Percentiles rank a stretch among this genome's conserved stretches.
Evolutionary conservation across 2,888 invertebrate species (phyloP).

Genomic region (Tetramorium bicarinatum): DNA sequence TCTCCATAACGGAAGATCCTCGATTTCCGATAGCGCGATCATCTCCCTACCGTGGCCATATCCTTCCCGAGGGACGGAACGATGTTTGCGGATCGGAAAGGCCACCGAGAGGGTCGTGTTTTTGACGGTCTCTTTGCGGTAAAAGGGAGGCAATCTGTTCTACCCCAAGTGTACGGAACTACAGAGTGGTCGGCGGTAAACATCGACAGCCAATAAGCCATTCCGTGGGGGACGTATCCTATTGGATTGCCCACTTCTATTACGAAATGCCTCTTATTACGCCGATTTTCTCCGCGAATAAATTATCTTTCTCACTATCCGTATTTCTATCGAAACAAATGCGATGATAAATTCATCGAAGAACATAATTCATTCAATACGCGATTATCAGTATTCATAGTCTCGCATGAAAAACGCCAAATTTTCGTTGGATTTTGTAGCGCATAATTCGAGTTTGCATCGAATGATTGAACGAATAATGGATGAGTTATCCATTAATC

Average conservation of each 20-base stretch:
- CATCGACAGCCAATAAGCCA: conserved; percentile 79
- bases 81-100: conserved; percentile 51
- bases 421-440: background rate
- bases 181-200: conserved; percentile 62
- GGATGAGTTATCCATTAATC: conserved; percentile 20
- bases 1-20: conserved; percentile 60
- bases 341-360: conserved; percentile 21
- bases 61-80: conserved; percentile 26
- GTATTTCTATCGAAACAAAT: conserved; percentile 17
- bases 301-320: conserved; percentile 59
- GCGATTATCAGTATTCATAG: conserved; percentile 34
- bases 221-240: conserved; percentile 59
- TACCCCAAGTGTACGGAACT: conserved; percentile 48
- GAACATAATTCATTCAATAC: conserved; percentile 41
- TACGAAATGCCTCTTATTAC: conserved; percentile 20
- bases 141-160: conserved; percentile 69
- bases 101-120: conserved; percentile 60
- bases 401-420: conserved; percentile 19
- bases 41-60: conserved; percentile 47
- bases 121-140: conserved; percentile 69
- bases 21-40: conserved; percentile 22
- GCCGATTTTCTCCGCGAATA: conserved; percentile 56
- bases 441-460: conserved; percentile 16
- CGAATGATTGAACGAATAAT: conserved; percentile 20
- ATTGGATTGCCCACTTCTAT: conserved; percentile 61